Evolutionary conservation across 2,888 invertebrate species (phyloP).

Genomic region (Elegia similella): DNA sequence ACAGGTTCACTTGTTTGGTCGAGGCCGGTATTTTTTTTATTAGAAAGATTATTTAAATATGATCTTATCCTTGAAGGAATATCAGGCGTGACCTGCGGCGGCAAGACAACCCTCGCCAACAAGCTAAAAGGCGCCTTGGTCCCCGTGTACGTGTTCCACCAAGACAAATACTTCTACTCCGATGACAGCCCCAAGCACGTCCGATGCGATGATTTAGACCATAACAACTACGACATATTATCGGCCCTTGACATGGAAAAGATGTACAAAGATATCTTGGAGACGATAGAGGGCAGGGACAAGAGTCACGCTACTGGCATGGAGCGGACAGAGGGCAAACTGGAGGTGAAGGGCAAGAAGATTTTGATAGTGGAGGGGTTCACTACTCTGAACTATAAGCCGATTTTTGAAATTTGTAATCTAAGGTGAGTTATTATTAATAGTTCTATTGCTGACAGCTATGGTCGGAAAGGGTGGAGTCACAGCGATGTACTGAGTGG

Average conservation of each 20-base stretch:
- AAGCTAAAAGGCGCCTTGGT: slow-evolving; percentile 69
- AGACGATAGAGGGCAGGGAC: slow-evolving; percentile 48
- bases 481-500: no score
- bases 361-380: slow-evolving; percentile 90
- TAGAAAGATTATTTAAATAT: no score
- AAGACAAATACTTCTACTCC: slow-evolving; percentile 89
- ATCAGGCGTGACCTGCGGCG: slow-evolving; percentile 90
- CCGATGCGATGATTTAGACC: slow-evolving; percentile 83
- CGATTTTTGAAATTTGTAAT: slow-evolving; percentile 85
- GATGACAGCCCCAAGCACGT: slow-evolving; percentile 85
- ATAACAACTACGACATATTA: slow-evolving; percentile 89
- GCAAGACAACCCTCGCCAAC: slow-evolving; percentile 88
- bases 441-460: not conserved
- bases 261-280: slow-evolving; percentile 83
- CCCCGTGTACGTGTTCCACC: slow-evolving; percentile 82
- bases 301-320: slow-evolving; percentile 28
- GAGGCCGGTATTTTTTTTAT: no score
- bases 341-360: slow-evolving; percentile 46
- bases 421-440: slow-evolving; percentile 64
- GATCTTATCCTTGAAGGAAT: slow-evolving; percentile 70
- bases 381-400: slow-evolving; percentile 85
- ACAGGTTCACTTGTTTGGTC: no score
- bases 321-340: slow-evolving; percentile 22
- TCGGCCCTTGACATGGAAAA: slow-evolving; percentile 87
- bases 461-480: no score